Evolutionary conservation across 2,113 vertebrate genomes (phyloP).

Genomic region (Equus przewalskii): DNA sequence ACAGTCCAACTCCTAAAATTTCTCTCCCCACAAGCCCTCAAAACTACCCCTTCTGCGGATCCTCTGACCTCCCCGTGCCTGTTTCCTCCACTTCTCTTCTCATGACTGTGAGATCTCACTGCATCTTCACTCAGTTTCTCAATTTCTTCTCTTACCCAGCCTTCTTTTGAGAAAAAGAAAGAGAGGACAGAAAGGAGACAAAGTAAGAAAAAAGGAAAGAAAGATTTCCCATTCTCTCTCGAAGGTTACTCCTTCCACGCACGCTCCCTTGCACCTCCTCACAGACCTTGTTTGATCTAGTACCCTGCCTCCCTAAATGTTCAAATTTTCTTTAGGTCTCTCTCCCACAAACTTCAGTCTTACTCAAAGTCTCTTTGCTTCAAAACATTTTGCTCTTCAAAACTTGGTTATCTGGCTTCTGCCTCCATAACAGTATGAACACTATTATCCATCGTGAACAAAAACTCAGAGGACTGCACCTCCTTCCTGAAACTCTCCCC

Average conservation of each 20-base stretch:
- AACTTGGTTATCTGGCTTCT: neutral
- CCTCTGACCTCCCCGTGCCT: neutral
- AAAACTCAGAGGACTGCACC: neutral
- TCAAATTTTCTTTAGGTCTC: neutral
- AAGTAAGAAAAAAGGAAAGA: neutral
- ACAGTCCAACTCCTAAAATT: neutral
- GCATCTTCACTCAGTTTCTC: neutral
- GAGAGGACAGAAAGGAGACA: accelerated
- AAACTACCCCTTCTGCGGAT: neutral
- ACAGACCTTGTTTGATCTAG: neutral
- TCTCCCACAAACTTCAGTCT: neutral
- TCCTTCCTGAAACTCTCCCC: neutral
- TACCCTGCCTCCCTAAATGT: neutral
- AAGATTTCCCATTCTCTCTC: neutral
- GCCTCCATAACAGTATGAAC: neutral
- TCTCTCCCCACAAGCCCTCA: neutral
- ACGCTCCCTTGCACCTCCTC: neutral
- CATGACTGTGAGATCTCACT: neutral
- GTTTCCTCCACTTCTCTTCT: neutral
- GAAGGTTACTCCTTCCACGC: neutral
- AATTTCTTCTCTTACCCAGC: neutral
- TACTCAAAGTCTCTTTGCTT: neutral
- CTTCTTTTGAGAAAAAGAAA: neutral
- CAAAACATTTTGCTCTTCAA: neutral
- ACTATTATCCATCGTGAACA: neutral